Percentiles rank a stretch among this genome's conserved stretches.
phyloP scores from a whole-genome alignment of 1,140 invertebrate genomes.

The Leptinotarsa texana region DNA sequence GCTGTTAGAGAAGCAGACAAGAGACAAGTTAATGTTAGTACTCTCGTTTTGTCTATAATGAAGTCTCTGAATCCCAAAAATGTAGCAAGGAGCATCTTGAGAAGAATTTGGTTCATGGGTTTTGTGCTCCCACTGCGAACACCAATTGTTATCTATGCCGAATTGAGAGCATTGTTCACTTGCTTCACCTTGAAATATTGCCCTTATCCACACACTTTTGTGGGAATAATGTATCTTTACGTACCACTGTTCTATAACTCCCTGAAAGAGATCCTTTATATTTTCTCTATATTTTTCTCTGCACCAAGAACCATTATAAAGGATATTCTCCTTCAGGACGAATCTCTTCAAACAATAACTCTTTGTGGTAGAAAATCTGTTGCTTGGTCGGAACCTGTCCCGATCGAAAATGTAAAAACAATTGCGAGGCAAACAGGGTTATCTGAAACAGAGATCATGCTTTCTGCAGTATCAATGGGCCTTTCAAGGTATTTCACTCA shows the following conservation, averaged over 20 bases:
- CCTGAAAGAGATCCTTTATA: constrained; percentile 61
- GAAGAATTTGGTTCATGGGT: constrained; percentile 50
- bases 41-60: constrained; percentile 53
- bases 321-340: constrained; percentile 60
- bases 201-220: constrained; percentile 55
- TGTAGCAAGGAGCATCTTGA: constrained; percentile 47
- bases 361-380: constrained; percentile 77
- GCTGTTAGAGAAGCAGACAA: constrained; percentile 55
- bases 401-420: constrained; percentile 56
- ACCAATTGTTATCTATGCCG: constrained; percentile 55
- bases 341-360: constrained; percentile 69
- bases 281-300: constrained; percentile 60
- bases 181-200: constrained; percentile 53
- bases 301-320: constrained; percentile 65
- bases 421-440: constrained; percentile 66
- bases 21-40: constrained; percentile 57
- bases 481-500: constrained; percentile 67
- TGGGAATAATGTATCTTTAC: constrained; percentile 60
- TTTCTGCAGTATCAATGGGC: constrained; percentile 66
- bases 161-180: constrained; percentile 54
- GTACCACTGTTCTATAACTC: constrained; percentile 63
- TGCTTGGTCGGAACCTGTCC: constrained; percentile 73
- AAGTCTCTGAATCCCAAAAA: constrained; percentile 56
- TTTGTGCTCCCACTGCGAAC: constrained; percentile 52
- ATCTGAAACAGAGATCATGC: constrained; percentile 69